Base-by-base conservation (phyloP, 2,888 invertebrate genomes). In the Crossocerus cetratus region DNA sequence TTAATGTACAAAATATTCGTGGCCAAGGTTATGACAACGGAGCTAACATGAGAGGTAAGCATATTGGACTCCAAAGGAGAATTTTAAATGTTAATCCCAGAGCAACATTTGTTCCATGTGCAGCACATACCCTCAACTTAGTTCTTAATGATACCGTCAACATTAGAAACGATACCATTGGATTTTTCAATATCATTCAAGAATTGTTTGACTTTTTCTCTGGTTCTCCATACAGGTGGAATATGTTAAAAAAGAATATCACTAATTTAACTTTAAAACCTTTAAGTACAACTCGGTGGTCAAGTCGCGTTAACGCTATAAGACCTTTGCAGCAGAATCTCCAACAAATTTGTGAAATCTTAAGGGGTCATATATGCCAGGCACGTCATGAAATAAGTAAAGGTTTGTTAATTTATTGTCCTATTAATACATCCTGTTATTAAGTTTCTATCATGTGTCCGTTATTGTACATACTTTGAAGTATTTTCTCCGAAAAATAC, bases 201-300 rank as follows among this genome's bases (percentile, higher is more conserved):
- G 32, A 55, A 21, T 2, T 77, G 16, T 74, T 72, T 62, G 59
- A 54, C 22, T 76, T 76, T 69, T 74, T 72, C 62, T 65, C 72
- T 49, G 69, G 65, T 22, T 74, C 72, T 14, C 71, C 74, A 18
- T 76, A 74, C 65, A 69, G 78, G 57, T 82, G 81, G 75, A 61
- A 63, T 11, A 18, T 79, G 22, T 66, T 78, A 49, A 69, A 62
- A 49, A 74, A 72, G 64, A 55, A 81, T 32, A 65, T 79, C 53
- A 20, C 45, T 56, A 62, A 55, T 65, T 70, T 81, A 49, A 80
- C 76, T 22, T 61, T 81, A 43, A 83, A 83, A 69, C 74, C 77
- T 57, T 18, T 58, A 18, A 58, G 74, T 68, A 69, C 73, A 43
- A 82, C 77, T 32, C 65, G 78, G 61, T 80, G 81, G 81, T 58